These are phyloP conservation scores for Eutolmus rufibarbis DNA, from an alignment of 2,888 invertebrate species.

Conservation along the genomic window DNA sequence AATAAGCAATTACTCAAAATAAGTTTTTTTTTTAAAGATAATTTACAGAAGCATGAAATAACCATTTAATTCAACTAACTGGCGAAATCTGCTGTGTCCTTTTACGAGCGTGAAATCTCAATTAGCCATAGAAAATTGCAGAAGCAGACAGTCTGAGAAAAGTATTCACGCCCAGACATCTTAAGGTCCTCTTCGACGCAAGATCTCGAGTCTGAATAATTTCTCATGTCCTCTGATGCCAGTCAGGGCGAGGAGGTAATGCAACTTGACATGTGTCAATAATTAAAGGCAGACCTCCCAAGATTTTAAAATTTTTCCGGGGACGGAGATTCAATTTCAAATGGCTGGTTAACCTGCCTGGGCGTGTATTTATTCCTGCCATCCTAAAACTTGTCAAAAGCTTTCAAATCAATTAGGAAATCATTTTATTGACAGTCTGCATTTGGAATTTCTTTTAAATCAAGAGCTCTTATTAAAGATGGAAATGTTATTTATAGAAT, in stretches of 20 bases:
- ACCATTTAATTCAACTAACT: not conserved
- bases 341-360: not conserved
- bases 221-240: conserved; percentile 14
- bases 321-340: conserved; percentile 2
- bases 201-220: not conserved
- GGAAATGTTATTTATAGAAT: not conserved
- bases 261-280: conserved; percentile 40
- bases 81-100: not conserved
- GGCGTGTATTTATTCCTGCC: not conserved
- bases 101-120: not conserved
- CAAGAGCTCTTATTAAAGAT: not conserved
- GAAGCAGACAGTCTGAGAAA: not conserved
- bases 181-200: not conserved
- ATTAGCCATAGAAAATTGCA: not conserved
- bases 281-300: conserved; percentile 37
- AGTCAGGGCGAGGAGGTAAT: conserved; percentile 14
- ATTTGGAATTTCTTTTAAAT: not conserved
- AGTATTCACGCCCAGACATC: conserved; percentile 21
- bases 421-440: not conserved
- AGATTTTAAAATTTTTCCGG: not conserved
- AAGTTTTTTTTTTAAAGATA: not conserved
- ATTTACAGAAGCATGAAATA: not conserved
- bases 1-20: no score
- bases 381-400: not conserved
- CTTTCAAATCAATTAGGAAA: conserved; percentile 5